Evolutionary conservation across 1,140 invertebrate species (phyloP).

Genomic region (Brachionus asplanchnoidis): DNA sequence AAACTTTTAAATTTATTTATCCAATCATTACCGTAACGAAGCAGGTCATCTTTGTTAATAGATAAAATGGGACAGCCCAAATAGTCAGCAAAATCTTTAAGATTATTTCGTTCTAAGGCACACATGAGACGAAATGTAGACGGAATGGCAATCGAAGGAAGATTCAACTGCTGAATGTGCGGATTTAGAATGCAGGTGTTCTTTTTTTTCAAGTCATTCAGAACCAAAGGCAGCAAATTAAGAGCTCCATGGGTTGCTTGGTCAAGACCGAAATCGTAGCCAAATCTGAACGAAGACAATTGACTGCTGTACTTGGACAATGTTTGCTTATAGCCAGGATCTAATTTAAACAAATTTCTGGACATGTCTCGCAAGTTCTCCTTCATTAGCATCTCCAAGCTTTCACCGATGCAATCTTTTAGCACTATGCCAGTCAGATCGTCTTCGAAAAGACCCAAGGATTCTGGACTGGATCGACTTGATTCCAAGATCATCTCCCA

Average conservation of each 20-base stretch:
- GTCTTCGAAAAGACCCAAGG: conserved; percentile 32
- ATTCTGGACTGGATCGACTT: conserved; percentile 4
- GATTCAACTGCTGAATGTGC: background rate
- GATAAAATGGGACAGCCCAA: conserved; percentile 19
- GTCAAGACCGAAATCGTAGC: conserved; percentile 28
- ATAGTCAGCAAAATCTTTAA: background rate
- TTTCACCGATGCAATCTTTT: background rate
- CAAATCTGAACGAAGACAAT: background rate
- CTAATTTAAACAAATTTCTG: conserved; percentile 37
- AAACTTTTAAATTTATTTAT: background rate
- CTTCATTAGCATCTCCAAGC: conserved; percentile 4
- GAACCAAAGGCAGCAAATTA: conserved; percentile 10
- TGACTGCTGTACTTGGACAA: background rate
- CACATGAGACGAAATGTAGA: conserved; percentile 34
- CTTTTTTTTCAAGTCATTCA: conserved; percentile 30
- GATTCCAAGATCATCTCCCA: conserved; percentile 30
- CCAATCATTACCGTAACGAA: background rate
- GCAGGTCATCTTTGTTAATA: conserved; percentile 3
- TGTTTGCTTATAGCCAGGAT: background rate
- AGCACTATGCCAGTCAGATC: background rate
- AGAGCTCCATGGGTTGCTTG: background rate
- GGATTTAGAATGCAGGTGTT: conserved; percentile 4
- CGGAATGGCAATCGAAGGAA: background rate
- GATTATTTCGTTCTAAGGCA: conserved; percentile 21
- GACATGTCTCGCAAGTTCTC: conserved; percentile 20